Percentiles rank a stretch among this genome's conserved stretches.
phyloP scores from a whole-genome alignment of 2,797 vertebrate genomes.

The Epinephelus awoara region DNA sequence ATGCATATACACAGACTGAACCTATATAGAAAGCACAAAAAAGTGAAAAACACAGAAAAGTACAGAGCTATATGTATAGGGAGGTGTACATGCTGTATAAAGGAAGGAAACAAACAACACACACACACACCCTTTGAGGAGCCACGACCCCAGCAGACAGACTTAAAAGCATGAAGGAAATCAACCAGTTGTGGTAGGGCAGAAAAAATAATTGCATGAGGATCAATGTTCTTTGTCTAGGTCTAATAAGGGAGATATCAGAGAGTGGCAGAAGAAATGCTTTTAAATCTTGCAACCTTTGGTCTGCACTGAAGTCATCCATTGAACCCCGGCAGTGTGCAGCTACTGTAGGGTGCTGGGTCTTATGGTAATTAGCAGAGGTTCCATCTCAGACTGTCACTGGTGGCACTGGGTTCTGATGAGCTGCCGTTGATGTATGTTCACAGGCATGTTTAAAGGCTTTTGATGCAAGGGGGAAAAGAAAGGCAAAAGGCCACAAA shows the following conservation, averaged over 20 bases:
- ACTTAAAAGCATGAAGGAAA: constrained; percentile 62
- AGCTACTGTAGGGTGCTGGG: constrained; percentile 39
- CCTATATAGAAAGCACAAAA: constrained; percentile 15
- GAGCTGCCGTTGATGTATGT: constrained; percentile 50
- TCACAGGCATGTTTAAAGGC: constrained; percentile 54
- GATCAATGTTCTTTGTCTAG: constrained; percentile 69
- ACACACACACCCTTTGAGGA: constrained; percentile 47
- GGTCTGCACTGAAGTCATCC: constrained; percentile 51
- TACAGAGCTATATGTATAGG: background rate
- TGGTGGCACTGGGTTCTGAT: constrained; percentile 46
- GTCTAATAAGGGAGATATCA: constrained; percentile 72
- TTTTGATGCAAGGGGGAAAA: constrained; percentile 47
- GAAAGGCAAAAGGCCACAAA: constrained; percentile 24
- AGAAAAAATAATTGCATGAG: constrained; percentile 73
- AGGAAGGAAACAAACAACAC: constrained; percentile 8
- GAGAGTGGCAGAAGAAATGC: constrained; percentile 50
- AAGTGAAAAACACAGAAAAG: background rate
- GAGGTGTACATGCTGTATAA: background rate
- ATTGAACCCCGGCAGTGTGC: constrained; percentile 39
- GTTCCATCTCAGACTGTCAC: constrained; percentile 44
- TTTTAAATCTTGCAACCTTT: constrained; percentile 64
- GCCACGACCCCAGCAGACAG: constrained; percentile 40
- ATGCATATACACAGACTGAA: background rate
- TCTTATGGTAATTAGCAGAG: constrained; percentile 67
- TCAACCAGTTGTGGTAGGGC: constrained; percentile 57